Percentiles rank a stretch among this genome's conserved stretches.
Conservation (phyloP, 2,888 invertebrate species). For the Amblyteles armatorius region DNA sequence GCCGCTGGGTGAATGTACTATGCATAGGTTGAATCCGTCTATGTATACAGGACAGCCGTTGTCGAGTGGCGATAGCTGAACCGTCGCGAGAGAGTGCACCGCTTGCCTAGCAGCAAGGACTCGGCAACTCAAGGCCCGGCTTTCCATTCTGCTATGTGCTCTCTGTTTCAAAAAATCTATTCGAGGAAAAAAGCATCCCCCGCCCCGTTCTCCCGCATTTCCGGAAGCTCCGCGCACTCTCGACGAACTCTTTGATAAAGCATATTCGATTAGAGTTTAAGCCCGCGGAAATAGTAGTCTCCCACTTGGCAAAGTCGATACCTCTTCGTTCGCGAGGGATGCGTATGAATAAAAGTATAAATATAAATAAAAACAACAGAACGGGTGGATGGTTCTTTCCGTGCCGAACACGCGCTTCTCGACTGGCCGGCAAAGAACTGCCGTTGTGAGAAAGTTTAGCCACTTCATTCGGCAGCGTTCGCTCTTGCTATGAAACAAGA, state of each 20-base stretch:
- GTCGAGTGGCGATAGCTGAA: slow-evolving; percentile 24
- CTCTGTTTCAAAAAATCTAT: slow-evolving; percentile 22
- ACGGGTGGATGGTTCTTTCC: background rate
- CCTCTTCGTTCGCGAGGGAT: no score
- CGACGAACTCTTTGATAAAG: slow-evolving; percentile 1
- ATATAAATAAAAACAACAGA: background rate
- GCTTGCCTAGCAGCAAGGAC: background rate
- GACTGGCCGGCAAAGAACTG: background rate
- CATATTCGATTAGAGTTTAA: background rate
- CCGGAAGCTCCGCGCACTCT: background rate
- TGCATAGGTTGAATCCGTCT: background rate
- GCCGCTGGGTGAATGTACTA: background rate
- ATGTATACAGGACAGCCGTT: slow-evolving; percentile 13
- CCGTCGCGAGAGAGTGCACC: slow-evolving; percentile 6
- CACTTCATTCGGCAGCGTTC: background rate
- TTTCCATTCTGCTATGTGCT: slow-evolving; percentile 8
- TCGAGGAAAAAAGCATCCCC: background rate
- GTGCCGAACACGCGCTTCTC: background rate
- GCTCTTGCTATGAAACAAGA: background rate
- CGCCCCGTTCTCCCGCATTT: background rate
- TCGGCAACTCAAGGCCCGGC: slow-evolving; percentile 1
- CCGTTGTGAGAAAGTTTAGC: slow-evolving; percentile 7
- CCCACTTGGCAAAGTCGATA: background rate
- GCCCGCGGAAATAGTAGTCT: background rate
- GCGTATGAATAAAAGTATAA: background rate